Percentiles rank a stretch among this genome's conserved stretches.
phyloP scores from a whole-genome alignment of 2,888 invertebrate genomes.

The Lasioglossum zephyrum region DNA sequence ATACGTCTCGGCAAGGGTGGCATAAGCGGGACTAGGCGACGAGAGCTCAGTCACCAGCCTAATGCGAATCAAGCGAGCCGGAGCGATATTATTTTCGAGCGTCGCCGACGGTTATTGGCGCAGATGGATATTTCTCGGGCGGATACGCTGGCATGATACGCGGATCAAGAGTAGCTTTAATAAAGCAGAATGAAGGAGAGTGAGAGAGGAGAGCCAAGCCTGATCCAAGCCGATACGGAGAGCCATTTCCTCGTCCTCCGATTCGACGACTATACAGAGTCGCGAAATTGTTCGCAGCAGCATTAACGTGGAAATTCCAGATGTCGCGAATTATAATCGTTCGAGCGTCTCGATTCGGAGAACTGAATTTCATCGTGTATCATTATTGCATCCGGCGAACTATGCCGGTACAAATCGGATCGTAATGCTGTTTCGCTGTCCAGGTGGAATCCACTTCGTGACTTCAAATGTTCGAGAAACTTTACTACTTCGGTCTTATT shows the following conservation, averaged over 20 bases:
- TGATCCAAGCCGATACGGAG: neutral
- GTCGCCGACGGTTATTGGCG: conserved; percentile 10
- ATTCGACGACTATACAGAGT: neutral
- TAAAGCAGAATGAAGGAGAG: neutral
- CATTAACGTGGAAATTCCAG: conserved; percentile 21
- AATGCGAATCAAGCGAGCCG: neutral
- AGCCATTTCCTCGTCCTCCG: neutral
- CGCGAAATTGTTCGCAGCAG: conserved; percentile 11
- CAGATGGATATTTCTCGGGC: conserved; percentile 3
- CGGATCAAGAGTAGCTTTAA: conserved; percentile 5
- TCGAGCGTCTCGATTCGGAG: neutral
- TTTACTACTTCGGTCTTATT: neutral
- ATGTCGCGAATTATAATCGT: conserved; percentile 26
- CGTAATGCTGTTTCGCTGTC: neutral
- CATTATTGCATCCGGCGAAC: neutral
- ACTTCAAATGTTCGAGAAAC: neutral
- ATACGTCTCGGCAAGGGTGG: neutral
- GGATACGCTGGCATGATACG: conserved; percentile 31
- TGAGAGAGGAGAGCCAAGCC: neutral
- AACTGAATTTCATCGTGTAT: neutral
- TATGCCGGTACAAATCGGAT: neutral
- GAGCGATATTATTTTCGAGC: conserved; percentile 13
- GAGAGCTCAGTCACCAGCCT: neutral
- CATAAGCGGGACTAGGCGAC: neutral
- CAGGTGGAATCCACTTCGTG: neutral